Percentiles rank a stretch among this genome's conserved stretches.
phyloP scores from a whole-genome alignment of 2,797 vertebrate species.

The Tenualosa thibaudeaui region DNA sequence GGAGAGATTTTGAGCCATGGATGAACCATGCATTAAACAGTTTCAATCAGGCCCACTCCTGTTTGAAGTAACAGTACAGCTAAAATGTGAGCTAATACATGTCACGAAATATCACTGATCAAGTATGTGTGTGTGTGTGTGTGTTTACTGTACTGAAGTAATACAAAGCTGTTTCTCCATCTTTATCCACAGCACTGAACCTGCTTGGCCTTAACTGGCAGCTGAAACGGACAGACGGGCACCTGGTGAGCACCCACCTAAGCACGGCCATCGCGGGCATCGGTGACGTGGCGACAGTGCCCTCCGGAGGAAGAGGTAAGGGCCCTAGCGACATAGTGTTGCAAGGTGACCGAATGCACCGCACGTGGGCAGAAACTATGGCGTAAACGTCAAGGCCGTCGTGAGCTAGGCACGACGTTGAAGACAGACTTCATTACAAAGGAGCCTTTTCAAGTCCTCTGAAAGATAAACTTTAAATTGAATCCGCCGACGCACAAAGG shows the following conservation, averaged over 20 bases:
- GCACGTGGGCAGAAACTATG: not conserved
- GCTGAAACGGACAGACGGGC: conserved; percentile 90
- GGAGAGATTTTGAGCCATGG: not conserved
- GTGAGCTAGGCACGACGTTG: not conserved
- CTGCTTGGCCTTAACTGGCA: conserved; percentile 96
- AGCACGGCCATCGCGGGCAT: conserved; percentile 83
- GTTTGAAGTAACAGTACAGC: not conserved
- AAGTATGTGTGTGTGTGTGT: conserved; percentile 28
- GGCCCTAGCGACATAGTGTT: conserved; percentile 33
- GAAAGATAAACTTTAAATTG: conserved; percentile 36
- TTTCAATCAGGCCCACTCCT: not conserved
- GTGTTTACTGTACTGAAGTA: conserved; percentile 34
- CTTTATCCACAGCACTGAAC: conserved; percentile 81
- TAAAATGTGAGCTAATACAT: not conserved
- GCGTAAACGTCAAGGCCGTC: not conserved
- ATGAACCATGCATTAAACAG: not conserved
- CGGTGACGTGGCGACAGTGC: conserved; percentile 88
- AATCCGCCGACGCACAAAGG: conserved; percentile 39
- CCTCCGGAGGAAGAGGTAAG: conserved; percentile 96
- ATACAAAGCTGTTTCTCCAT: conserved; percentile 42
- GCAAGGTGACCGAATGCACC: not conserved
- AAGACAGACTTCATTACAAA: conserved; percentile 23
- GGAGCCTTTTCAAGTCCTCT: conserved; percentile 21
- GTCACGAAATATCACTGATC: conserved; percentile 1
- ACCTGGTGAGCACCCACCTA: conserved; percentile 90